Evolutionary conservation across 2,888 invertebrate genomes (phyloP).

Genomic region (Neoscelio sp.): DNA sequence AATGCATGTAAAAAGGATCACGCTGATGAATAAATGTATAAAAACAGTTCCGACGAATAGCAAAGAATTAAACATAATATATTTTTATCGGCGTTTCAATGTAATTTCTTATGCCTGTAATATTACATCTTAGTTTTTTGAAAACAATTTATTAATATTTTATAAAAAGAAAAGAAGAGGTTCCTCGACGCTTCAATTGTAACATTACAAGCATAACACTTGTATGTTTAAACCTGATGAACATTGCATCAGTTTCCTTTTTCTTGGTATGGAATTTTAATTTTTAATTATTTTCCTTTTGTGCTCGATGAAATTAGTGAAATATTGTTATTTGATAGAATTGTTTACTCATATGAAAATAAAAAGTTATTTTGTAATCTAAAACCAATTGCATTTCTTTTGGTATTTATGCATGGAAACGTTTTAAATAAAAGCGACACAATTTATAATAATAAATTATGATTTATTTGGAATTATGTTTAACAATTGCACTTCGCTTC

Average conservation of each 20-base stretch:
- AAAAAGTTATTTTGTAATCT: conserved; percentile 44
- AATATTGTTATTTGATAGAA: too few species aligned
- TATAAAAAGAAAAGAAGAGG: background rate
- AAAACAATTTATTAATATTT: conserved; percentile 44
- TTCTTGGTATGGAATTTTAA: conserved; percentile 29
- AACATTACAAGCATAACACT: conserved; percentile 55
- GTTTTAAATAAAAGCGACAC: background rate
- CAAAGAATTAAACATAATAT: conserved; percentile 39
- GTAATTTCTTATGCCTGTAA: conserved; percentile 60
- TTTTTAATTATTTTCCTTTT: conserved; percentile 22
- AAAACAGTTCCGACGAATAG: conserved; percentile 50
- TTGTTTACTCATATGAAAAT: too few species aligned
- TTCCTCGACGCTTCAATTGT: conserved; percentile 16
- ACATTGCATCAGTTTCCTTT: background rate
- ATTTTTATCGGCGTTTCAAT: conserved; percentile 49
- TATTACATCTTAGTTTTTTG: conserved; percentile 48
- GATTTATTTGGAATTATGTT: conserved; percentile 80
- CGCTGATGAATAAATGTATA: conserved; percentile 57
- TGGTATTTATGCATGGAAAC: too few species aligned
- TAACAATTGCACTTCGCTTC: conserved; percentile 78
- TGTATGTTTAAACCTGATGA: conserved; percentile 27
- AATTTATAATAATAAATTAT: conserved; percentile 80
- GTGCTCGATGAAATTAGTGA: too few species aligned
- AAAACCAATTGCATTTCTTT: too few species aligned
- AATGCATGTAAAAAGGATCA: conserved; percentile 64